Evolutionary conservation across 2,888 invertebrate species (phyloP).

Genomic region (Macrosiphum euphorbiae): DNA sequence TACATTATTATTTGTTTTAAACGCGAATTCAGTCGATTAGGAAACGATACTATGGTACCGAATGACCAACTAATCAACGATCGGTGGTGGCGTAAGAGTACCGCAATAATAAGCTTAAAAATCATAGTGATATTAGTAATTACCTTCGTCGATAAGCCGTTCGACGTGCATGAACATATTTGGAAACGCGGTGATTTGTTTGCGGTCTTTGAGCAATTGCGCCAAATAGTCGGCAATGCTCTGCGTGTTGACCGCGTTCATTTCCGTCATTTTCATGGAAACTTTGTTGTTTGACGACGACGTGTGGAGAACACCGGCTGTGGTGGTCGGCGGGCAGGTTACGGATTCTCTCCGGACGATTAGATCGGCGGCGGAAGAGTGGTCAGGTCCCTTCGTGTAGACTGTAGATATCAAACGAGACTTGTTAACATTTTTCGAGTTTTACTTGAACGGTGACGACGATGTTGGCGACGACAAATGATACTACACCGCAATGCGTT

Average conservation of each 20-base stretch:
- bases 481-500: conserved; percentile 16
- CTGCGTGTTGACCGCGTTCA: conserved; percentile 77
- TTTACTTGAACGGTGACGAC: neutral
- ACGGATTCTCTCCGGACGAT: conserved; percentile 17
- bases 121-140: conserved; percentile 68
- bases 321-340: neutral
- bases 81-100: neutral
- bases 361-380: neutral
- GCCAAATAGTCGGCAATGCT: conserved; percentile 99
- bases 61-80: neutral
- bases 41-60: neutral
- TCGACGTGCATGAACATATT: conserved; percentile 99
- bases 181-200: conserved; percentile 99
- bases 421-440: conserved; percentile 23
- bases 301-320: neutral
- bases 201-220: conserved; percentile 99
- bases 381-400: neutral
- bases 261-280: conserved; percentile 63
- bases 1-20: neutral
- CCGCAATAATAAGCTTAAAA: neutral
- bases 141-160: conserved; percentile 99
- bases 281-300: conserved; percentile 22
- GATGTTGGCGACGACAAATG: neutral
- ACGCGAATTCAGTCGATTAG: neutral
- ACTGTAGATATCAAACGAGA: conserved; percentile 21